Percentiles rank a stretch among this genome's conserved stretches.
Evolutionary conservation across 2,888 invertebrate species (phyloP).

Genomic region (Erebia ligea): DNA sequence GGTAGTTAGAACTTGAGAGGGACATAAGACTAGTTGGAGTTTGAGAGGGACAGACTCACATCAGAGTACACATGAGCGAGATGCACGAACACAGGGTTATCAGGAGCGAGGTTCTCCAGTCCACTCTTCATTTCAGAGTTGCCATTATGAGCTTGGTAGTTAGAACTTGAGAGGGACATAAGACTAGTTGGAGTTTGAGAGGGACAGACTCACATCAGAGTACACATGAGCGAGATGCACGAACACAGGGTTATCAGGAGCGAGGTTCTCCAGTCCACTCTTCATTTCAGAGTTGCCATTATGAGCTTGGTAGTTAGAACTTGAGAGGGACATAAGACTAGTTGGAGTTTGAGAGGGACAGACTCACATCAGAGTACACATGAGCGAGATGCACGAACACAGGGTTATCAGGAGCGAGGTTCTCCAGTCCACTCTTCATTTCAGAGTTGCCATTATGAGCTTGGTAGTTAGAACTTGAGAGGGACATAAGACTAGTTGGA

Average conservation of each 20-base stretch:
- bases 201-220: constrained; percentile 85
- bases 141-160: too few species aligned
- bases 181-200: too few species aligned
- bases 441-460: constrained; percentile 89
- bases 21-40: too few species aligned
- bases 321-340: too few species aligned
- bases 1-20: too few species aligned
- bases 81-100: constrained; percentile 91
- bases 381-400: constrained; percentile 91
- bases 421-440: constrained; percentile 67
- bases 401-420: constrained; percentile 90
- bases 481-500: too few species aligned
- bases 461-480: too few species aligned
- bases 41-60: constrained; percentile 69
- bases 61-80: constrained; percentile 92
- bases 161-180: too few species aligned
- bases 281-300: too few species aligned
- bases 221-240: constrained; percentile 90
- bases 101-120: constrained; percentile 85
- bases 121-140: too few species aligned
- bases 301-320: too few species aligned
- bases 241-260: constrained; percentile 94
- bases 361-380: constrained; percentile 89
- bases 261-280: constrained; percentile 40
- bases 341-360: neutral